phyloP scores from a whole-genome alignment of 2,113 vertebrate genomes.

The Tor tambroides region DNA sequence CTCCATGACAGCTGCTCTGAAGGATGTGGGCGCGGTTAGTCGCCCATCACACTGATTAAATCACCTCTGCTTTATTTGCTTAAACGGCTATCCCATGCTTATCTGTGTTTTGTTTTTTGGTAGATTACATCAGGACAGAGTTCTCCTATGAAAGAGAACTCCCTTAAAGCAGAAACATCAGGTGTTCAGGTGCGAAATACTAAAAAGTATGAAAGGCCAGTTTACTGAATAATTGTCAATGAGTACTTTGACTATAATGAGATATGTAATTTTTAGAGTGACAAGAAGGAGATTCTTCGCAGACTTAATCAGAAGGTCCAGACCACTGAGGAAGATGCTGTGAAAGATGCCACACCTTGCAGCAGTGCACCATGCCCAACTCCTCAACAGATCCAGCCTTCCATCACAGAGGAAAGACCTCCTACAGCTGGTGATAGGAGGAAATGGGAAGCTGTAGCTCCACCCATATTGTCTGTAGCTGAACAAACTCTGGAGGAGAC shows the following conservation, averaged over 20 bases:
- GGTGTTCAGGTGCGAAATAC: slow-evolving; percentile 64
- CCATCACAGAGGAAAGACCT: slow-evolving; percentile 52
- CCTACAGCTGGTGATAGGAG: slow-evolving; percentile 76
- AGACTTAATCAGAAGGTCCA: slow-evolving; percentile 90
- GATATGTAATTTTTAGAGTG: slow-evolving; percentile 74
- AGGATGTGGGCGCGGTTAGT: slow-evolving; percentile 92
- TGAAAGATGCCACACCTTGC: slow-evolving; percentile 41
- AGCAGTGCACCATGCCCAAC: slow-evolving; percentile 50
- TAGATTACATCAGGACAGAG: slow-evolving; percentile 58
- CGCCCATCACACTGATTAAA: not conserved
- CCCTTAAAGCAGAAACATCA: slow-evolving; percentile 55
- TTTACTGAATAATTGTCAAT: not conserved
- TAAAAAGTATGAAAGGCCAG: not conserved
- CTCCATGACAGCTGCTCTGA: slow-evolving; percentile 94
- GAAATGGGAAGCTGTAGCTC: slow-evolving; percentile 85
- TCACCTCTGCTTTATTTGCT: not conserved
- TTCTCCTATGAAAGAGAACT: slow-evolving; percentile 62
- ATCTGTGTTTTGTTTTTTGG: not conserved
- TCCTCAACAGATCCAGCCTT: slow-evolving; percentile 52
- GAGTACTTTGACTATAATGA: not conserved
- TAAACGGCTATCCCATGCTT: not conserved
- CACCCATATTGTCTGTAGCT: slow-evolving; percentile 79
- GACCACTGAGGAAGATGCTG: slow-evolving; percentile 66
- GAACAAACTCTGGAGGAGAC: slow-evolving; percentile 79
- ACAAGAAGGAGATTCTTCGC: slow-evolving; percentile 90